Percentiles rank a stretch among this genome's conserved stretches.
Conservation (phyloP, 2,797 vertebrate species). For the Heliangelus exortis region DNA sequence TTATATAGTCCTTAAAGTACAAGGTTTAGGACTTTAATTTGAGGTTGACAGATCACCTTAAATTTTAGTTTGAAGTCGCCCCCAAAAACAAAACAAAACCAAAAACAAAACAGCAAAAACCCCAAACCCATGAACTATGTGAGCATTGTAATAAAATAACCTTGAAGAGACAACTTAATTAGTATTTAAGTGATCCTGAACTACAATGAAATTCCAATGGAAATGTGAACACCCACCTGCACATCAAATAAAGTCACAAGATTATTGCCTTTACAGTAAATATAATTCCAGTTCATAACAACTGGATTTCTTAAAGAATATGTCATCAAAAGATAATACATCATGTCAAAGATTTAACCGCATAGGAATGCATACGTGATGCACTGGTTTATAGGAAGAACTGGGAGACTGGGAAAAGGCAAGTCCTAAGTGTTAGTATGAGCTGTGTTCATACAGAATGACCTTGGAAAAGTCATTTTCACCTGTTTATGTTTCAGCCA, state of each 20-base stretch:
- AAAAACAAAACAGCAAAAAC: neutral
- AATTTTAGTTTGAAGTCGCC: conserved; percentile 39
- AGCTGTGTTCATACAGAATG: neutral
- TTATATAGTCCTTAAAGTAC: neutral
- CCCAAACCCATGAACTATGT: neutral
- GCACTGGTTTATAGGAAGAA: neutral
- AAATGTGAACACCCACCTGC: conserved; percentile 60
- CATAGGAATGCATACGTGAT: neutral
- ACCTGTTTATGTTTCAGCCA: conserved; percentile 49
- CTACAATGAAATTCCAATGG: conserved; percentile 68
- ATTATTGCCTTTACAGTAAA: conserved; percentile 58
- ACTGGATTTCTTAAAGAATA: conserved; percentile 23
- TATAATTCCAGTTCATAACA: conserved; percentile 19
- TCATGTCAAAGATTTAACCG: conserved; percentile 34
- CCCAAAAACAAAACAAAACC: neutral
- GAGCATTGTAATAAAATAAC: conserved; percentile 61
- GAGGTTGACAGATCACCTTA: conserved; percentile 51
- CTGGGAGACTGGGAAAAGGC: neutral
- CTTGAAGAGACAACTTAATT: conserved; percentile 74
- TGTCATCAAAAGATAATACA: conserved; percentile 18
- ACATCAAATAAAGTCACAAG: conserved; percentile 60
- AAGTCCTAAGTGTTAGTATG: neutral
- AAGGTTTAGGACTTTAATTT: conserved; percentile 27
- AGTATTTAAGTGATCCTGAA: conserved; percentile 73
- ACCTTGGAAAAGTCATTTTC: conserved; percentile 62